These are phyloP conservation scores for Elaphurus davidianus DNA, from an alignment of 2,113 vertebrate genomes.

Conservation along the genomic window DNA sequence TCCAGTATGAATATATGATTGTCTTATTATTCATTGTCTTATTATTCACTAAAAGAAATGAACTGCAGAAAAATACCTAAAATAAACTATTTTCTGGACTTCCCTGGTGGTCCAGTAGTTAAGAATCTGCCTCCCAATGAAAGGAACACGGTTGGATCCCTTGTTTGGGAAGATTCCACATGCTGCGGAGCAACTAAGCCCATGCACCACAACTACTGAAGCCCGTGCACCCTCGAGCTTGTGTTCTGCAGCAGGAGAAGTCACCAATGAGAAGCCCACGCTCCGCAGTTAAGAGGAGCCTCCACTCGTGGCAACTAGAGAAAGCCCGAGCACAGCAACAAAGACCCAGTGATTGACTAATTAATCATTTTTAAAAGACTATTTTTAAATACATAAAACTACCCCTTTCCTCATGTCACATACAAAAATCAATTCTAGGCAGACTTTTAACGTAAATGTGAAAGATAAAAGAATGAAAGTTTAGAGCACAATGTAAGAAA, in stretches of 20 bases:
- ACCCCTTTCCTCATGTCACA: background rate
- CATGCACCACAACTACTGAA: background rate
- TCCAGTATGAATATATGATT: background rate
- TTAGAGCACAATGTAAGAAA: background rate
- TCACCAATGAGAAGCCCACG: background rate
- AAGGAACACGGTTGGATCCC: background rate
- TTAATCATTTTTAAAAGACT: background rate
- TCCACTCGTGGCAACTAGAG: background rate
- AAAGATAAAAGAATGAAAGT: background rate
- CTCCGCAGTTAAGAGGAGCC: background rate
- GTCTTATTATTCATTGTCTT: background rate
- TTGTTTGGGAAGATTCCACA: background rate
- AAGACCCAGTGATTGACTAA: background rate
- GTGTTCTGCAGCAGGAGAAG: background rate
- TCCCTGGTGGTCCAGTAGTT: background rate
- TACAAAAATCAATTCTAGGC: background rate
- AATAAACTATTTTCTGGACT: background rate
- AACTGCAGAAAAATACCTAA: background rate
- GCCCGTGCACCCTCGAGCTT: background rate
- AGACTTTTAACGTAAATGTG: background rate
- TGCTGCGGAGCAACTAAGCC: background rate
- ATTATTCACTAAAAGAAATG: background rate
- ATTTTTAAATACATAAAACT: background rate
- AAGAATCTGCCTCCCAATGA: background rate
- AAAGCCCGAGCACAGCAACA: background rate